Evolutionary conservation across 35 echinoderm and acorn worm species (phyloP).

Genomic region (Patiria miniata): DNA sequence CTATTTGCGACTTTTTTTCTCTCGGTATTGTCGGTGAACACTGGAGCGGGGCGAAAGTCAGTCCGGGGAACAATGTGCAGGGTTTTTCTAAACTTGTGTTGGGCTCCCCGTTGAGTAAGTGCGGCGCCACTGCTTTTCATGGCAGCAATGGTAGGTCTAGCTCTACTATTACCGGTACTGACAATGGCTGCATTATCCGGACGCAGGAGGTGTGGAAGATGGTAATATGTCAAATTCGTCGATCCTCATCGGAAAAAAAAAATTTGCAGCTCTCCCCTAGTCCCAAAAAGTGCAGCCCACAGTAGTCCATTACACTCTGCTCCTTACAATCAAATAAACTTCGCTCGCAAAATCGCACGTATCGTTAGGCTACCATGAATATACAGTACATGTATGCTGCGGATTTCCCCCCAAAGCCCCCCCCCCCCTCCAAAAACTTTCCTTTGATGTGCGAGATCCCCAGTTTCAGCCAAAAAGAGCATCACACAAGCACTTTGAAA

Average conservation of each 20-base stretch:
- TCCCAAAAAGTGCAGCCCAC: neutral
- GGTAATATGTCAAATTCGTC: constrained; percentile 18
- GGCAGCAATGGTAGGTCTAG: neutral
- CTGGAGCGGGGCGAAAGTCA: neutral
- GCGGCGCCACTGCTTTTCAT: neutral
- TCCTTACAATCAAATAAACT: constrained; percentile 15
- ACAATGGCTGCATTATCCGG: neutral
- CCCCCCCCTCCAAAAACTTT: too few relatives aligned
- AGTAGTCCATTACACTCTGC: neutral
- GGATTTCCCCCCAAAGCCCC: too few relatives aligned
- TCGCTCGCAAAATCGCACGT: neutral
- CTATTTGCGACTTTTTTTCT: neutral
- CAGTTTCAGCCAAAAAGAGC: too few relatives aligned
- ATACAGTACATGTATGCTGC: too few relatives aligned
- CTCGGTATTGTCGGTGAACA: neutral
- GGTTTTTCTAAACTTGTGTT: neutral
- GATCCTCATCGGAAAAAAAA: too few relatives aligned
- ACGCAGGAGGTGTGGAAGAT: neutral
- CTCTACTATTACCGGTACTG: neutral
- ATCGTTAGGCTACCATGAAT: too few relatives aligned
- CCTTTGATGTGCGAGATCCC: too few relatives aligned
- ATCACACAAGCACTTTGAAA: too few relatives aligned
- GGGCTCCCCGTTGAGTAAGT: neutral
- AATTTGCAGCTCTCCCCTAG: neutral
- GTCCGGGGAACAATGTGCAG: neutral